phyloP scores from a whole-genome alignment of 2,113 vertebrate species.

The Actenoides hombroni region DNA sequence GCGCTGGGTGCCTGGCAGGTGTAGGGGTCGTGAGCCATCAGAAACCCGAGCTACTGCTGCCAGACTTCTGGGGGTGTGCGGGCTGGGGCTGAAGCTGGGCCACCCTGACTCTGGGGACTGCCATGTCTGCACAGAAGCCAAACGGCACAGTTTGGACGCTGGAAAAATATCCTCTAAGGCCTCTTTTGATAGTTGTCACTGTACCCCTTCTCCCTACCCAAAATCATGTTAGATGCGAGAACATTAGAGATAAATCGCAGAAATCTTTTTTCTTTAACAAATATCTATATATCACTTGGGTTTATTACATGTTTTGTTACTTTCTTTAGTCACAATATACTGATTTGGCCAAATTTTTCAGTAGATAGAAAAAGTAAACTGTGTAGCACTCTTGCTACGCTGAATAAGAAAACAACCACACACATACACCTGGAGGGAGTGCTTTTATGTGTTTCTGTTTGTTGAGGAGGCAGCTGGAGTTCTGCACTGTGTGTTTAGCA shows the following conservation, averaged over 20 bases:
- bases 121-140: accelerated
- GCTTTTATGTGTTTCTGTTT: background rate
- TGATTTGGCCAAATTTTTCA: background rate
- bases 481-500: background rate
- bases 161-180: background rate
- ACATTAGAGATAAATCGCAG: background rate
- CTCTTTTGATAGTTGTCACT: background rate
- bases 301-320: background rate
- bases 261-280: background rate
- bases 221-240: background rate
- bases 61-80: background rate
- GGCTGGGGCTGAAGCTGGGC: background rate
- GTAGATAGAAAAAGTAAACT: background rate
- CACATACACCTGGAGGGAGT: background rate
- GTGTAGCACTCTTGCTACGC: background rate
- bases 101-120: background rate
- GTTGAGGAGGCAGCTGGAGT: background rate
- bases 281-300: background rate
- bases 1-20: background rate
- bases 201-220: background rate
- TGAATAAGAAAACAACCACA: background rate
- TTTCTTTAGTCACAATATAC: background rate
- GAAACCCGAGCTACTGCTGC: background rate
- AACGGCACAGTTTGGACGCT: too few species aligned
- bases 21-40: accelerated